A percentile compares a stretch with the other conserved stretches of the same genome.
Evolutionary conservation across 1,140 invertebrate species (phyloP).

Genomic region (Pogonognathellus flavescens): DNA sequence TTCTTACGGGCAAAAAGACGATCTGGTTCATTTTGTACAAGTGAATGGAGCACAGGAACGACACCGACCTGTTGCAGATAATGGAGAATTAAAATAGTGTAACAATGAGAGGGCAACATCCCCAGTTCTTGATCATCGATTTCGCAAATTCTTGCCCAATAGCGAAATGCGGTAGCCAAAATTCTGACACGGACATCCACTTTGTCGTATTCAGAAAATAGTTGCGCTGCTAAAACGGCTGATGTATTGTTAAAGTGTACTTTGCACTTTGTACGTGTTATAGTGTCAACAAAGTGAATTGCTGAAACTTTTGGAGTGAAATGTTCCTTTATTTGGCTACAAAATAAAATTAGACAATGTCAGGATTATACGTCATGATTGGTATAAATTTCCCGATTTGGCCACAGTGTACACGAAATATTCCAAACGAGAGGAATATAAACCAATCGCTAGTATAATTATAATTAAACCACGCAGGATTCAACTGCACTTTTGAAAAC

Average conservation of each 20-base stretch:
- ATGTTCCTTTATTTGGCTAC: conserved; percentile 56
- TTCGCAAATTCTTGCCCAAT: conserved; percentile 61
- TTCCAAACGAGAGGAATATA: too few species aligned
- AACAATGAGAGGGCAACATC: conserved; percentile 59
- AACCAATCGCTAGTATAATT: too few species aligned
- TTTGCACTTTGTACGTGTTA: conserved; percentile 12
- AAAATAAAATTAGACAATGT: background rate
- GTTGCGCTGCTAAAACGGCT: conserved; percentile 54
- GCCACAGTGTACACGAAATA: too few species aligned
- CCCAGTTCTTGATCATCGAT: conserved; percentile 64
- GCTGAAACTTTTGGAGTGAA: conserved; percentile 50
- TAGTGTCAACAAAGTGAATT: conserved; percentile 56
- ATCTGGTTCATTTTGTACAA: conserved; percentile 11
- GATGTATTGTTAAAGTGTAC: conserved; percentile 60
- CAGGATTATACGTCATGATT: too few species aligned
- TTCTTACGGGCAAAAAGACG: conserved; percentile 55
- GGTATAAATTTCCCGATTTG: too few species aligned
- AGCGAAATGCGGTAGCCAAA: conserved; percentile 56
- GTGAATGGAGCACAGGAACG: conserved; percentile 58
- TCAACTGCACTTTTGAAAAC: too few species aligned
- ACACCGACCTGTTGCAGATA: conserved; percentile 58
- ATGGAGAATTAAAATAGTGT: conserved; percentile 59
- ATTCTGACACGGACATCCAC: conserved; percentile 57
- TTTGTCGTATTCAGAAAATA: conserved; percentile 63
- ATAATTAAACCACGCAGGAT: too few species aligned